Percentiles rank a stretch among this genome's conserved stretches.
Conservation (phyloP, 1,140 invertebrate species). For the Micrasema minimum region DNA sequence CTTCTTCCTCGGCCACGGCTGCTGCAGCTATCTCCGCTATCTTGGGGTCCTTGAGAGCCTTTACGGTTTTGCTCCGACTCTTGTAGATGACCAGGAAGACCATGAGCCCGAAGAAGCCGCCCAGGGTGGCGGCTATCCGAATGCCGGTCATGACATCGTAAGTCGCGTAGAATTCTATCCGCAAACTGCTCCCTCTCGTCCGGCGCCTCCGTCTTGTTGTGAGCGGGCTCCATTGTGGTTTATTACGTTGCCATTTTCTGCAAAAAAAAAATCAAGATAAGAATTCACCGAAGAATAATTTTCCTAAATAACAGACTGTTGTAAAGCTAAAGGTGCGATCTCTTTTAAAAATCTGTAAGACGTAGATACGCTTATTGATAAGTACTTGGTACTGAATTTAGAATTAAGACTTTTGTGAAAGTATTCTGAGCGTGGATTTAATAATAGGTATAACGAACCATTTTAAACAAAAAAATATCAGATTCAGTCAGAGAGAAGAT, state of each 20-base stretch:
- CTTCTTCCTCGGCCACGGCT: constrained; percentile 77
- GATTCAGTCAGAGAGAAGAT: neutral
- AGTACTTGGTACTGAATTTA: too few relatives aligned
- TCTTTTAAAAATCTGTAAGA: too few relatives aligned
- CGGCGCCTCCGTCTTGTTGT: constrained; percentile 46
- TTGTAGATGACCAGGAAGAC: constrained; percentile 89
- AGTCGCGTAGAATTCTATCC: constrained; percentile 85
- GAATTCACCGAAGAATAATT: too few relatives aligned
- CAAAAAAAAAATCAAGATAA: constrained; percentile 13
- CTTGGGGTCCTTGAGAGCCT: constrained; percentile 75
- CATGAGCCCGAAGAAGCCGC: constrained; percentile 89
- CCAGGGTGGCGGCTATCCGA: constrained; percentile 87
- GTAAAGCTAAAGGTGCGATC: too few relatives aligned
- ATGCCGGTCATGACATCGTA: constrained; percentile 93
- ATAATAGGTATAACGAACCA: neutral
- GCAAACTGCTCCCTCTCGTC: constrained; percentile 69
- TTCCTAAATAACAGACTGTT: too few relatives aligned
- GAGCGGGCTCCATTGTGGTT: constrained; percentile 46
- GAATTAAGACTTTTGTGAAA: too few relatives aligned
- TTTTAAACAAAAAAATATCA: neutral
- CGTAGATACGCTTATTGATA: too few relatives aligned
- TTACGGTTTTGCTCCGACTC: constrained; percentile 78
- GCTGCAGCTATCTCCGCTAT: constrained; percentile 74
- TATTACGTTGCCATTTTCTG: constrained; percentile 43
- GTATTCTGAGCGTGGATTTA: too few relatives aligned